These are phyloP conservation scores for Dendroctonus ponderosae DNA, from an alignment of 1,140 invertebrate genomes.

Conservation along the genomic window DNA sequence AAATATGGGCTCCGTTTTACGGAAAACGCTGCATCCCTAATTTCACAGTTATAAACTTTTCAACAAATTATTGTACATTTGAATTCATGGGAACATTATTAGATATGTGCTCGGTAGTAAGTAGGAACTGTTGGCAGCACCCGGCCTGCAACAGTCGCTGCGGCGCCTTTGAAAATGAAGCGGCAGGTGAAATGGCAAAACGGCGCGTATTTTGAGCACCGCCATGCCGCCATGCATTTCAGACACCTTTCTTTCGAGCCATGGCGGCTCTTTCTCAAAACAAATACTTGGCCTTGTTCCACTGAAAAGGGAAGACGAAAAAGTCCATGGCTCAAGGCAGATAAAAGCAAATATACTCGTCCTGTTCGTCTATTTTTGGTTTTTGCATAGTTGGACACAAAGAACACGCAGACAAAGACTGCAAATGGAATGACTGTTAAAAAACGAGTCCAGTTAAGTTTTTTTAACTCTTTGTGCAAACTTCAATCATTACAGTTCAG, in stretches of 20 bases:
- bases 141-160: background rate
- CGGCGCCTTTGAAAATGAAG: conserved; percentile 4
- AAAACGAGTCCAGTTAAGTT: too few relatives aligned
- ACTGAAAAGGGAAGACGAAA: conserved; percentile 5
- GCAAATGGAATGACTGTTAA: too few relatives aligned
- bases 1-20: too few relatives aligned
- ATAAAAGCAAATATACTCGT: background rate
- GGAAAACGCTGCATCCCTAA: too few relatives aligned
- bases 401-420: too few relatives aligned
- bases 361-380: too few relatives aligned
- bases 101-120: background rate
- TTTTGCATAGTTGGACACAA: too few relatives aligned
- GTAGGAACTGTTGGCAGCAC: conserved; percentile 9
- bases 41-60: too few relatives aligned
- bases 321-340: background rate
- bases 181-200: conserved; percentile 10
- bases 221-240: conserved; percentile 7
- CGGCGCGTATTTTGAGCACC: conserved; percentile 4
- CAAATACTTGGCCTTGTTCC: conserved; percentile 16
- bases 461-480: too few relatives aligned
- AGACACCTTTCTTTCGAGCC: conserved; percentile 11
- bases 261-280: conserved; percentile 9
- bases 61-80: too few relatives aligned
- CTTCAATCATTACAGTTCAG: too few relatives aligned
- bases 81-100: too few relatives aligned